Evolutionary conservation across 2,888 invertebrate species (phyloP), one percentile per base, ranked within the genome.

Genomic region (Polyommatus iphigenia): DNA sequence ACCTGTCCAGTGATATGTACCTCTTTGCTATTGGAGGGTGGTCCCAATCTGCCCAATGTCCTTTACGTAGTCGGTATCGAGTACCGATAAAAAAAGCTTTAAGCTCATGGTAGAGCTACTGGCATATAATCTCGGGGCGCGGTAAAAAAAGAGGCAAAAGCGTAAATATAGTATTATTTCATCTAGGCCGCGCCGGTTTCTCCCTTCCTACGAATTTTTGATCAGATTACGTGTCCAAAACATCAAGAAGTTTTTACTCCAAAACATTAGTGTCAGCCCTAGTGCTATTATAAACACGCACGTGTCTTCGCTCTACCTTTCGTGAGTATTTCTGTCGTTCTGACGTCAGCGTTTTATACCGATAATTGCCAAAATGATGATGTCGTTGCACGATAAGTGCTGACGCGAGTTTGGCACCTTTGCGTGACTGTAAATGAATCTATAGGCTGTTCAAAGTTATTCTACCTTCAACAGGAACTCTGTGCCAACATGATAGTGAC

Each of bases 361-460:
- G 67, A 67, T 67, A 67, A 67, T 67, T 32, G 67, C 67, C 67
- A 67, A 67, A 67, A 67, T 32, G 8, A 15, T 67, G 67, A 32
- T 32, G 67, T 32, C 29, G 29, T 29, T 67, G 67, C 67, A 6
- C 67, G 67, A 67, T 29, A 67, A 15, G 67, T n/a, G n/a, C 67
- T 67, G 67, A 18, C 67, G 67, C 15, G 15, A 6, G 15, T 13
- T 67, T 67, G 67, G 67, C 67, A 29, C 29, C 59, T 29, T 62
- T 13, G 67, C 67, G 29, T 67, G 67, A 67, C 67, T 15, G 29
- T 67, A 4, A 62, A 18, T 29, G 15, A 6, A 67, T 67, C 29
- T 29, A 67, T 67, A 13, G 15, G 5, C 13, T 54, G 54, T 54
- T 54, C 3, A 10, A 46, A 54, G 18, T 18, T 54, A 59, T 59